Evolutionary conservation across 2,113 vertebrate genomes (phyloP).

Genomic region (Malurus alboscapulatus): DNA sequence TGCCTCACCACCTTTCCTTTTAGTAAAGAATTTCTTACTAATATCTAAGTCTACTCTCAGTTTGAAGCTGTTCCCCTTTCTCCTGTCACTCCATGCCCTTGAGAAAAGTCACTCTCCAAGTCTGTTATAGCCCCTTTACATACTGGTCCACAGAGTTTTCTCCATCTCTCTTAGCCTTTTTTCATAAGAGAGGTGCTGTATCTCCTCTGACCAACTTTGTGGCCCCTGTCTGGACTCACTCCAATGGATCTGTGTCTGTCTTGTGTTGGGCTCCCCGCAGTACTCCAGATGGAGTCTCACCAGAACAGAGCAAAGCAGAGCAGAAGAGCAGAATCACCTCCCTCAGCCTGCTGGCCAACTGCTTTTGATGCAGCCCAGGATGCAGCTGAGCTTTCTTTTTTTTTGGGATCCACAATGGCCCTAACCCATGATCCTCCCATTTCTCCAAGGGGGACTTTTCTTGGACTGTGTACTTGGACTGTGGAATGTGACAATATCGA

Average conservation of each 20-base stretch:
- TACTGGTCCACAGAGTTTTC: too few relatives aligned
- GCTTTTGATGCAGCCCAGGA: not conserved
- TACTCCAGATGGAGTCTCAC: not conserved
- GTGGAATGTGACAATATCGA: accelerated
- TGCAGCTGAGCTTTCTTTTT: not conserved
- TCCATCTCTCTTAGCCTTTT: too few relatives aligned
- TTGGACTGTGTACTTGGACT: not conserved
- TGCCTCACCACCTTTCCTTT: not conserved
- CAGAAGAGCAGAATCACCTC: not conserved
- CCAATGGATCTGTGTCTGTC: too few relatives aligned
- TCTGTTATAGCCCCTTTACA: not conserved
- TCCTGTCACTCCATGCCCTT: not conserved
- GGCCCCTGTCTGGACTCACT: accelerated
- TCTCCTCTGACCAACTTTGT: not conserved
- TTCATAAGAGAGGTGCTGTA: not conserved
- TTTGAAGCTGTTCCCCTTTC: not conserved
- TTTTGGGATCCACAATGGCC: not conserved
- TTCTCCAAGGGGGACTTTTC: too few relatives aligned
- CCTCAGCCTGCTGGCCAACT: not conserved
- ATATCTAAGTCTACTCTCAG: not conserved
- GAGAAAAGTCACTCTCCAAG: too few relatives aligned
- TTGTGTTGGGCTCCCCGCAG: not conserved
- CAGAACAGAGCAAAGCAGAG: not conserved
- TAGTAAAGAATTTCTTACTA: not conserved
- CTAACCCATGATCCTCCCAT: not conserved